Conservation (phyloP, 2,113 vertebrate species). For the Panthera leo region DNA sequence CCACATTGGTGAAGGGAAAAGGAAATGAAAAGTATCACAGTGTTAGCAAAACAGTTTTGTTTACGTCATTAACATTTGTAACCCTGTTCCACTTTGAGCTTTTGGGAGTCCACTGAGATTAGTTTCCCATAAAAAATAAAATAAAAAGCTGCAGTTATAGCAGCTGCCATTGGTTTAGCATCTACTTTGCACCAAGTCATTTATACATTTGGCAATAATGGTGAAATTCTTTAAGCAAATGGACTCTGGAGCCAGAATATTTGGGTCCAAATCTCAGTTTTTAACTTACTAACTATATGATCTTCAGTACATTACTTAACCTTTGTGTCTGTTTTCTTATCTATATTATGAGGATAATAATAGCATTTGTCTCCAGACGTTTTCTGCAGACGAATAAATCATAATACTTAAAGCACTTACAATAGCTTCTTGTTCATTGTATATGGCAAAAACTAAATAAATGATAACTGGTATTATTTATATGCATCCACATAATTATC, state of each 20-base stretch:
- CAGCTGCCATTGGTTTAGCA: not conserved
- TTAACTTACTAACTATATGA: not conserved
- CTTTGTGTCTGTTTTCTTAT: not conserved
- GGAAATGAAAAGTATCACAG: not conserved
- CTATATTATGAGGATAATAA: not conserved
- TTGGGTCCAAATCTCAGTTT: not conserved
- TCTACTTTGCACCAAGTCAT: not conserved
- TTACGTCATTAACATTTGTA: conserved; percentile 41
- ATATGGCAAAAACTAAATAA: not conserved
- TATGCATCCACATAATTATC: not conserved
- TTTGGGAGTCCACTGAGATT: not conserved
- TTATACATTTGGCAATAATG: not conserved
- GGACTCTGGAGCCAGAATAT: not conserved
- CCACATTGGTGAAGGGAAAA: not conserved
- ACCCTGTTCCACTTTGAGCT: not conserved
- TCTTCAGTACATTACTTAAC: not conserved
- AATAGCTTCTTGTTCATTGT: not conserved
- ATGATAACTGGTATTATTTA: not conserved
- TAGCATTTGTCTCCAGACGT: not conserved
- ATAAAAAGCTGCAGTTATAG: not conserved
- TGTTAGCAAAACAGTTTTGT: conserved; percentile 33
- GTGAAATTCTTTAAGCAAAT: not conserved
- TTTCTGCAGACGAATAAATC: not conserved
- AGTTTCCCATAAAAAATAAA: conserved; percentile 25
- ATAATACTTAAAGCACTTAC: not conserved